Percentiles rank a stretch among this genome's conserved stretches.
These are phyloP conservation scores for Prunella fulvescens DNA, from an alignment of 2,113 vertebrate species.

Conservation along the genomic window DNA sequence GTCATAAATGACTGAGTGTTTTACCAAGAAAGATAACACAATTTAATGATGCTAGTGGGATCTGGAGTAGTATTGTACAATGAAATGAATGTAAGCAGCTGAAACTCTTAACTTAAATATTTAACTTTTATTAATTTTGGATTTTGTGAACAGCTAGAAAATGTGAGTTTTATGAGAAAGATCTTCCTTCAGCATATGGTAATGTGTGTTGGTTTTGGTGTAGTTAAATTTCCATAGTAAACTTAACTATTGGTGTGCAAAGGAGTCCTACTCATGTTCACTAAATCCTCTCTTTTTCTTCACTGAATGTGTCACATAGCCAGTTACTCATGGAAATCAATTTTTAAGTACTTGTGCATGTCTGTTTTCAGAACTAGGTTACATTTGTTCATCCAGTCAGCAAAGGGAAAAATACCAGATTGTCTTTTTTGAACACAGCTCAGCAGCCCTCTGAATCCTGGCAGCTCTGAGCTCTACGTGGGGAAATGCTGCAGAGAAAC, in stretches of 20 bases:
- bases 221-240: neutral
- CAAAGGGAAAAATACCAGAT: neutral
- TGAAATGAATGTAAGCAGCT: neutral
- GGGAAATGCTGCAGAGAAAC: neutral
- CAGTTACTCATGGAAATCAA: neutral
- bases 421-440: neutral
- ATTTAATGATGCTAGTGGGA: neutral
- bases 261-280: neutral
- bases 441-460: neutral
- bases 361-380: constrained; percentile 5
- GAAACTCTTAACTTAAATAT: neutral
- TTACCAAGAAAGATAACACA: neutral
- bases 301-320: neutral
- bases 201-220: neutral
- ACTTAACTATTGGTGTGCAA: neutral
- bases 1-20: neutral
- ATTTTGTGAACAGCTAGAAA: neutral
- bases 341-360: constrained; percentile 10
- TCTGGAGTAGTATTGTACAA: neutral
- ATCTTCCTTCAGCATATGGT: neutral
- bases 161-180: neutral
- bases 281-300: neutral
- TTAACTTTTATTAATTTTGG: neutral
- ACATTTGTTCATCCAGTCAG: neutral
- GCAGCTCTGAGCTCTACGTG: neutral